Evolutionary conservation across 2,797 vertebrate genomes (phyloP).

Genomic region (Spinus olivaceus): DNA sequence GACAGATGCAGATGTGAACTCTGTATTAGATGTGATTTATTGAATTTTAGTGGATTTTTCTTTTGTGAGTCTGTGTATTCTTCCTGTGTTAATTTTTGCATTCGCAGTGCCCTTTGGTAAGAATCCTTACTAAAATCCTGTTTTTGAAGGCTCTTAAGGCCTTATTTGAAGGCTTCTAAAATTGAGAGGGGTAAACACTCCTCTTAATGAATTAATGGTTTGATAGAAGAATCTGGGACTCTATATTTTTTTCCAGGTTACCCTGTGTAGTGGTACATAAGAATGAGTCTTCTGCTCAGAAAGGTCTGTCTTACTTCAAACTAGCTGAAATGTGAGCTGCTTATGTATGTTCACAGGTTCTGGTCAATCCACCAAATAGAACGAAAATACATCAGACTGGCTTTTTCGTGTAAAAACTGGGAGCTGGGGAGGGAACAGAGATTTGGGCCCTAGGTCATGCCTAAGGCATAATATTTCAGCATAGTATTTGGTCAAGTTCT

Average conservation of each 20-base stretch:
- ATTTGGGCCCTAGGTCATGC: background rate
- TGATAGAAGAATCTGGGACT: background rate
- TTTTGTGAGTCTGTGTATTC: background rate
- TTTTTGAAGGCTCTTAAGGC: background rate
- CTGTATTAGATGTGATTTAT: background rate
- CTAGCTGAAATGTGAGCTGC: background rate
- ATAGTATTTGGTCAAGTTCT: background rate
- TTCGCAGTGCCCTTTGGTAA: background rate
- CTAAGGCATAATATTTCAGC: background rate
- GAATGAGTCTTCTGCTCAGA: background rate
- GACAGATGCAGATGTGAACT: background rate
- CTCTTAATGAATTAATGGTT: background rate
- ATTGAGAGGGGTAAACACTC: background rate
- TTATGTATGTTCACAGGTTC: background rate
- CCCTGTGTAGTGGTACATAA: fast-evolving
- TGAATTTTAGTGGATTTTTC: background rate
- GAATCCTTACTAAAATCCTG: background rate
- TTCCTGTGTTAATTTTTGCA: background rate
- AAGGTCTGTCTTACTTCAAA: background rate
- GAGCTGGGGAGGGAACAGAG: background rate
- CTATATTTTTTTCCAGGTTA: background rate
- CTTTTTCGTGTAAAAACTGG: background rate
- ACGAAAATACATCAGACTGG: background rate
- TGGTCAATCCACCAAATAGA: background rate
- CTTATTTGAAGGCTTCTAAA: background rate